Evolutionary conservation across 2,888 invertebrate genomes (phyloP).

Genomic region (Mylabris sibirica): DNA sequence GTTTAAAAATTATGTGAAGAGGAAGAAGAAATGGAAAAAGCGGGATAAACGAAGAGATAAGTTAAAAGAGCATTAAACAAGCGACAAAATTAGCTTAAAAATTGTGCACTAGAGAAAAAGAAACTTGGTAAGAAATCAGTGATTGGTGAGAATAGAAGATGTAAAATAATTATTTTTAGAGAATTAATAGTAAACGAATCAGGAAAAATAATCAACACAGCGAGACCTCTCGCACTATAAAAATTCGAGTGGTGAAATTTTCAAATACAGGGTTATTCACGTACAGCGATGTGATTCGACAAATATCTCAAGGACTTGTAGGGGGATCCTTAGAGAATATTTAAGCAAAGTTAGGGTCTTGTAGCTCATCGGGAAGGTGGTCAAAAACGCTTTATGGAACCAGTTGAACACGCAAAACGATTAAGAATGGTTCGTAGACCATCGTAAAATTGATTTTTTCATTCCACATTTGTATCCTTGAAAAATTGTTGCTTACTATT

Average conservation of each 20-base stretch:
- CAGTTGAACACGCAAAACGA: too few relatives aligned
- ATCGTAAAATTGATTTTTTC: too few relatives aligned
- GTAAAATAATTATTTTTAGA: neutral
- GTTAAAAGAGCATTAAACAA: conserved; percentile 16
- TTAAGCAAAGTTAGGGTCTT: too few relatives aligned
- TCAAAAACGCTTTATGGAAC: too few relatives aligned
- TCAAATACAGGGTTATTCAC: too few relatives aligned
- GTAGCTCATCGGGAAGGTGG: too few relatives aligned
- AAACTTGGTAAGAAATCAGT: neutral
- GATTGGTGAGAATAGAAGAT: neutral
- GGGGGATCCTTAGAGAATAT: too few relatives aligned
- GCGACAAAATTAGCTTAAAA: conserved; percentile 10
- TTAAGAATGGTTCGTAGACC: too few relatives aligned
- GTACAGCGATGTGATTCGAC: too few relatives aligned
- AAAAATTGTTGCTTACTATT: too few relatives aligned
- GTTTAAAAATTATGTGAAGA: neutral
- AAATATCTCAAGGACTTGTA: too few relatives aligned
- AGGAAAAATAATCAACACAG: neutral
- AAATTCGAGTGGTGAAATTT: neutral
- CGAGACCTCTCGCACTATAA: neutral
- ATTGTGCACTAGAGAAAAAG: conserved; percentile 21
- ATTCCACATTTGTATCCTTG: too few relatives aligned
- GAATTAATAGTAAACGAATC: neutral
- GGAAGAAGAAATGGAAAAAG: conserved; percentile 12
- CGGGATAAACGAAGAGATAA: conserved; percentile 14